Percentiles rank a stretch among this genome's conserved stretches.
These are phyloP conservation scores for Tinea semifulvella DNA, from an alignment of 2,888 invertebrate species.

Conservation along the genomic window DNA sequence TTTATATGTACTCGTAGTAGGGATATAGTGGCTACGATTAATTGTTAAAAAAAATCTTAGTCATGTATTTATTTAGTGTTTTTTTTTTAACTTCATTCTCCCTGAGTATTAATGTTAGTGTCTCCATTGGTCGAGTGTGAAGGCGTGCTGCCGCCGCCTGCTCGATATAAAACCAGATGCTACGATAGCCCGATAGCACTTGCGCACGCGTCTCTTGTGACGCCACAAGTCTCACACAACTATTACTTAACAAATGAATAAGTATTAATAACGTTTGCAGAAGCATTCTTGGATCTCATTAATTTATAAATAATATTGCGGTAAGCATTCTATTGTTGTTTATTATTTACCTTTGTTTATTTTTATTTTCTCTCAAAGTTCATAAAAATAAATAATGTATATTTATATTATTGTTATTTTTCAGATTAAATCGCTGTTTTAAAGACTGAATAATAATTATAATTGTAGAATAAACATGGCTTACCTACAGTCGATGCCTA, in stretches of 20 bases:
- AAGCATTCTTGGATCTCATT: constrained; percentile 11
- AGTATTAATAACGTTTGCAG: not conserved
- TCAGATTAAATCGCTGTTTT: constrained; percentile 25
- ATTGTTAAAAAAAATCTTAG: no score
- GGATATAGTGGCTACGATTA: no score
- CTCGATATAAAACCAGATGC: constrained; percentile 33
- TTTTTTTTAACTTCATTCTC: constrained; percentile 19
- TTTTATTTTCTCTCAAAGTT: not conserved
- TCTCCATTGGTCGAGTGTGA: constrained; percentile 47
- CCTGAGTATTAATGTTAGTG: constrained; percentile 18
- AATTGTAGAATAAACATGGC: constrained; percentile 45
- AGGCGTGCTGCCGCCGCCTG: constrained; percentile 49
- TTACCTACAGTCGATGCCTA: constrained; percentile 75
- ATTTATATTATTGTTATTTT: constrained; percentile 21
- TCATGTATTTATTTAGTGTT: constrained; percentile 15
- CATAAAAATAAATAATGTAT: not conserved
- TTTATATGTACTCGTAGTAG: no score
- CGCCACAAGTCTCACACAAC: constrained; percentile 9
- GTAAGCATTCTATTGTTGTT: not conserved
- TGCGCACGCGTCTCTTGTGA: constrained; percentile 20
- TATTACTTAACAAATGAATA: constrained; percentile 8
- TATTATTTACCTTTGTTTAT: not conserved
- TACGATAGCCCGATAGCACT: constrained; percentile 6
- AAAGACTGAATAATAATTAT: no score
- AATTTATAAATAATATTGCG: constrained; percentile 12